Base-by-base conservation (phyloP, 1,140 invertebrate genomes). In the Caenorhabditis briggsae region DNA sequence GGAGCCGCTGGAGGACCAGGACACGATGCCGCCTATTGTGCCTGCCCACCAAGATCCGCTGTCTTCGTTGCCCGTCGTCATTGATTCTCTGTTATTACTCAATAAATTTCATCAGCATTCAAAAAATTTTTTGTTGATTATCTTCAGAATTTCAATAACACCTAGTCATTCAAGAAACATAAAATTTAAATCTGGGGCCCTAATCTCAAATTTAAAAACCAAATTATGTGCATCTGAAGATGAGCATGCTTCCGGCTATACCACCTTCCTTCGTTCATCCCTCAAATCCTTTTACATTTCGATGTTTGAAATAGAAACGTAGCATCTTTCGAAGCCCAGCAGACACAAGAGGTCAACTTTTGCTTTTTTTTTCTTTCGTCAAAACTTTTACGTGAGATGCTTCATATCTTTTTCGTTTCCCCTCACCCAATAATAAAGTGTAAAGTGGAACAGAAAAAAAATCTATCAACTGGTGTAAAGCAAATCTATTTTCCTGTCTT, bases 11-110 rank as follows among this genome's bases (percentile, higher is more conserved):
- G 70, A 78, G 70, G 64, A 53, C 84, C 87, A 86, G 87, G 87
- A 20, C 82, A 64, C 58, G 87, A 88, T 56, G 83, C 87, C 50
- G 83, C 83, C 18, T 88, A 88, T 48, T 88, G 87, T 46, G 87
- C 87, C 58, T 88, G 87, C 65, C 87, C 87, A 48, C 87, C 87
- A 46, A 59, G 87, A 46, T 88, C 87, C 43, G 53, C 87, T 59
- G 87, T 86, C 25, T 86, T 86, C 78, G 78, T 86, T 18, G 18
- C 78, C 20, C 74, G 85, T 46, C 64, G 64, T 78, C 70, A 78
- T 78, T 78, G 50, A 78, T 18, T 78, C 23, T 23, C 23, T 20
- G 9, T 50, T 53, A 11, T 50, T 53, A 11, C 11, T 78, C 70
- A 78, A 78, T 78, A 78, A 78, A 78, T n/a, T 33, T 25, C n/a